Percentiles rank a stretch among this genome's conserved stretches.
Evolutionary conservation across 2,888 invertebrate species (phyloP).

Genomic region (Cataglyphis cursor): DNA sequence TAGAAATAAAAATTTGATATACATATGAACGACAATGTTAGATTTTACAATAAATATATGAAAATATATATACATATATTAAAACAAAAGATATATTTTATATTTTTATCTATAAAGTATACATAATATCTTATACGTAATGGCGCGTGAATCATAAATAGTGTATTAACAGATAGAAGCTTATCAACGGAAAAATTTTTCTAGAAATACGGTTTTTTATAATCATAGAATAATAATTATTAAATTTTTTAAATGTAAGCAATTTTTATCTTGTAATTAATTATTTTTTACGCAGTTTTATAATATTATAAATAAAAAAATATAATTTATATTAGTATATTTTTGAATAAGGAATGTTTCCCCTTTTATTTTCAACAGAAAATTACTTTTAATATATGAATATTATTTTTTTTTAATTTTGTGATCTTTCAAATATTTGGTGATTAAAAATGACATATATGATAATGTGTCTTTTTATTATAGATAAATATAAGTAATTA

Average conservation of each 20-base stretch:
- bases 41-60: neutral
- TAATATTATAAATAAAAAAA: neutral
- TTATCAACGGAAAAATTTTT: neutral
- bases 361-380: neutral
- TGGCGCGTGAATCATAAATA: neutral
- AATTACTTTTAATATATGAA: neutral
- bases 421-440: neutral
- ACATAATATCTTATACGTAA: neutral
- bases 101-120: neutral
- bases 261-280: neutral
- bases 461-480: neutral
- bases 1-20: neutral
- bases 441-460: neutral
- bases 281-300: neutral
- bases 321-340: neutral
- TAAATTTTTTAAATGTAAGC: neutral
- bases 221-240: neutral
- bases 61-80: neutral
- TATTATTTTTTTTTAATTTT: neutral
- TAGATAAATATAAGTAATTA: neutral
- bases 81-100: neutral
- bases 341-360: neutral
- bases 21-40: neutral
- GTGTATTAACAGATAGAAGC: neutral
- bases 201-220: neutral